Evolutionary conservation across 1,140 invertebrate species (phyloP).

Genomic region (Caenorhabditis remanei): DNA sequence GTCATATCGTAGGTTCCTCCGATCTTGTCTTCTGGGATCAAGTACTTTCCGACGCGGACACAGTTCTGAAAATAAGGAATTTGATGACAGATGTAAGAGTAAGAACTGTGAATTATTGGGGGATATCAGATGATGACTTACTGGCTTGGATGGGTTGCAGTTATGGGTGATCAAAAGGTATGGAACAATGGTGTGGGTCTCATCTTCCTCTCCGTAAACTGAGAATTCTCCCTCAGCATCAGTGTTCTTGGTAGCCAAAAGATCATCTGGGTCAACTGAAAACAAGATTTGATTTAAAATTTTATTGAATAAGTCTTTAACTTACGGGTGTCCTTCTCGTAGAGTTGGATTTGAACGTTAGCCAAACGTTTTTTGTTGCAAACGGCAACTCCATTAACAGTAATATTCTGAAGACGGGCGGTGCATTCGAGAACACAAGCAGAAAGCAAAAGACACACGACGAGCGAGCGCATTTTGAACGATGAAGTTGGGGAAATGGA

Average conservation of each 20-base stretch:
- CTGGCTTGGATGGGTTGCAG: constrained; percentile 68
- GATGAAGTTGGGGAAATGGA: constrained; percentile 1
- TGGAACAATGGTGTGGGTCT: constrained; percentile 70
- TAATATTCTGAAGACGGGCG: constrained; percentile 63
- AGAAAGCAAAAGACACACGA: constrained; percentile 48
- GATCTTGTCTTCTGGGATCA: constrained; percentile 71
- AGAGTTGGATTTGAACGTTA: constrained; percentile 62
- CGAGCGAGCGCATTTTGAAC: constrained; percentile 55
- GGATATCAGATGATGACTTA: background rate
- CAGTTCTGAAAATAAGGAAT: constrained; percentile 66
- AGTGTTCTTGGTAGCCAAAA: constrained; percentile 66
- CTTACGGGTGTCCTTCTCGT: constrained; percentile 65
- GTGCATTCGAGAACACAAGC: constrained; percentile 27
- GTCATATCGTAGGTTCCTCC: constrained; percentile 72
- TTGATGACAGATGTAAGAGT: background rate
- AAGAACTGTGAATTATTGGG: too few relatives aligned
- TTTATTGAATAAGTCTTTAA: background rate
- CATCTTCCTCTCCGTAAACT: constrained; percentile 70
- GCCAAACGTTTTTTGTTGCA: constrained; percentile 62
- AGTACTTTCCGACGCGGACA: constrained; percentile 70
- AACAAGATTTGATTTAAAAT: background rate
- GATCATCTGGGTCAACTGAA: constrained; percentile 73
- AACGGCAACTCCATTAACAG: constrained; percentile 60
- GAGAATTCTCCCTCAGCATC: constrained; percentile 70
- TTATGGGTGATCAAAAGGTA: constrained; percentile 72